Evolutionary conservation across 2,113 vertebrate genomes (phyloP).

Genomic region (Neotragus moschatus): DNA sequence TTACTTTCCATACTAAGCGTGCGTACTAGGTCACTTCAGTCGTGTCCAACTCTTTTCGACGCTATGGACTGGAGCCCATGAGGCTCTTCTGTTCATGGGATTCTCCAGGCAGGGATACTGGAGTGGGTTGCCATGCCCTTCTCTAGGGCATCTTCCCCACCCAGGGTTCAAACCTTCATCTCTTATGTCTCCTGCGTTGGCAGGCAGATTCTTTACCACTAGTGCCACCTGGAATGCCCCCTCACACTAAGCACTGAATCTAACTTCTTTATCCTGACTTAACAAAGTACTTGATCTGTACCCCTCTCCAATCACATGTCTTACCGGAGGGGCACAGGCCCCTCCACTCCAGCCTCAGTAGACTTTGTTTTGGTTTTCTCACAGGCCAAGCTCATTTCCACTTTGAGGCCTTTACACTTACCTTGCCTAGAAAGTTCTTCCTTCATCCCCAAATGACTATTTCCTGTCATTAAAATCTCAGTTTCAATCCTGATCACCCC

Average conservation of each 20-base stretch:
- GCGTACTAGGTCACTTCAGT: neutral
- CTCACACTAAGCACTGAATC: neutral
- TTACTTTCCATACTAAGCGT: neutral
- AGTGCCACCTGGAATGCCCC: neutral
- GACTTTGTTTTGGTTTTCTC: neutral
- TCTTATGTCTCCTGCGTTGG: neutral
- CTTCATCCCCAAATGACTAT: neutral
- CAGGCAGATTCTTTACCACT: neutral
- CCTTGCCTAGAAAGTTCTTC: neutral
- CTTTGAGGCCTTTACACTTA: neutral
- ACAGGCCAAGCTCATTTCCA: neutral
- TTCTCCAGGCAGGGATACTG: neutral
- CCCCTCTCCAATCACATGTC: too few relatives aligned
- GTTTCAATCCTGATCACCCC: neutral
- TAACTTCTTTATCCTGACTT: neutral
- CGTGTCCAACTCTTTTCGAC: neutral
- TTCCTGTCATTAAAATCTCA: conserved; percentile 5
- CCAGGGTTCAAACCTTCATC: neutral
- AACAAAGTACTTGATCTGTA: neutral
- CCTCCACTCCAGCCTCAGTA: neutral
- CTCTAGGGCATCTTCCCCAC: neutral
- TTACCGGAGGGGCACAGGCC: too few relatives aligned
- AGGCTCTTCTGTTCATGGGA: neutral
- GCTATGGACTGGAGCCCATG: neutral
- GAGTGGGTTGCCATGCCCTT: neutral